Conservation (phyloP, 1,140 invertebrate species). For the Brachionus rotundiformis region DNA sequence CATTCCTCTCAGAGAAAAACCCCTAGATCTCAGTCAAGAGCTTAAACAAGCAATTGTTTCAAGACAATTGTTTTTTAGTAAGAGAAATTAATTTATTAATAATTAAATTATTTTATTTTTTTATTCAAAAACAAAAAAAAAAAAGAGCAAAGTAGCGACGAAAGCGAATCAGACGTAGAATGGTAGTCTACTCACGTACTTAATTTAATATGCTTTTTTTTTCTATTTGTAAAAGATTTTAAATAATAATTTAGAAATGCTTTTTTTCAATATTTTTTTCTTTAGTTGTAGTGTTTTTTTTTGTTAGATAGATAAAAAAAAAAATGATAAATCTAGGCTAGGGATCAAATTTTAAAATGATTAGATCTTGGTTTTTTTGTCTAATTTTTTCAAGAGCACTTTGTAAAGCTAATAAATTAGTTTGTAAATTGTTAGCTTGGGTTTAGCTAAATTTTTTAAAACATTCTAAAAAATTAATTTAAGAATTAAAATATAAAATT, state of each 20-base stretch:
- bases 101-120: background rate
- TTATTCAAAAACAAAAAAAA: background rate
- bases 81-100: background rate
- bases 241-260: background rate
- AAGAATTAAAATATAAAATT: background rate
- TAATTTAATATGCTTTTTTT: background rate
- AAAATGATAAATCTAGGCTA: background rate
- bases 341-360: constrained; percentile 9
- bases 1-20: background rate
- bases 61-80: constrained; percentile 1
- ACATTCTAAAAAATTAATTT: background rate
- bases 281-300: background rate
- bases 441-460: background rate
- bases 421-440: background rate
- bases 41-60: constrained; percentile 3
- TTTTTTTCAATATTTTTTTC: background rate
- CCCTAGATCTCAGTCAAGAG: background rate
- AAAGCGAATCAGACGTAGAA: constrained; percentile 37
- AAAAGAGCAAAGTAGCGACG: constrained; percentile 37
- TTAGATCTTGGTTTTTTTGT: background rate
- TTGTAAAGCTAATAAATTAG: background rate
- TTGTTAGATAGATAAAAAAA: background rate
- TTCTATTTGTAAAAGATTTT: background rate
- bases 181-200: constrained; percentile 17
- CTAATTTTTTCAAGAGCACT: background rate